These are phyloP conservation scores for Lepeophtheirus salmonis DNA, from an alignment of 1,140 invertebrate species.

Conservation along the genomic window DNA sequence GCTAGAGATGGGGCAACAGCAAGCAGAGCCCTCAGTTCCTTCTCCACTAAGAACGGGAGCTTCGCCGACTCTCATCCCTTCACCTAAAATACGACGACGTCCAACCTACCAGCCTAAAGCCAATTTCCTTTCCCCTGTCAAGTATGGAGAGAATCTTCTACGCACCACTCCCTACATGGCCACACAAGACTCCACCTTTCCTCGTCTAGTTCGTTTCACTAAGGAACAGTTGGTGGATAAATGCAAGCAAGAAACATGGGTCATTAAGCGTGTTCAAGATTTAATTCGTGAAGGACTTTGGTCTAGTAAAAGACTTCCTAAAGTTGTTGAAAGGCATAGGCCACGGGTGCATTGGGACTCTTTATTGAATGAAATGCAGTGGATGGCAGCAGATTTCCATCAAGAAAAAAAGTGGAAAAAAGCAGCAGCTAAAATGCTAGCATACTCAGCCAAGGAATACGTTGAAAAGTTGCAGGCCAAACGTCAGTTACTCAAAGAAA, in stretches of 20 bases:
- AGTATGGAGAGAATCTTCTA: no score
- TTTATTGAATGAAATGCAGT: constrained; percentile 38
- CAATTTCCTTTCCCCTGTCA: not conserved
- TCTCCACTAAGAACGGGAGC: no score
- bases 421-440: constrained; percentile 25
- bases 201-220: not conserved
- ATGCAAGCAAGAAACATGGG: constrained; percentile 7
- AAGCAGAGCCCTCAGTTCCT: no score
- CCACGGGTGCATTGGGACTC: constrained; percentile 38
- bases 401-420: constrained; percentile 37
- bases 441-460: constrained; percentile 2
- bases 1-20: no score
- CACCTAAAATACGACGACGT: no score
- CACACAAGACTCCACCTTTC: not conserved
- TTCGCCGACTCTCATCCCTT: no score
- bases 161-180: no score
- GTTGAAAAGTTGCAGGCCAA: not conserved
- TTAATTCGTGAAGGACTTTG: constrained; percentile 33
- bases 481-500: not conserved
- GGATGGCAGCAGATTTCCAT: constrained; percentile 37
- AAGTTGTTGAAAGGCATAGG: constrained; percentile 31
- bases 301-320: constrained; percentile 31
- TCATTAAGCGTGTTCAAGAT: constrained; percentile 22
- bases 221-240: not conserved
- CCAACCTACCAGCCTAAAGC: not conserved